Evolutionary conservation across 2,113 vertebrate genomes (phyloP), one percentile per base, ranked within the genome.

Genomic region (Labeo catla): DNA sequence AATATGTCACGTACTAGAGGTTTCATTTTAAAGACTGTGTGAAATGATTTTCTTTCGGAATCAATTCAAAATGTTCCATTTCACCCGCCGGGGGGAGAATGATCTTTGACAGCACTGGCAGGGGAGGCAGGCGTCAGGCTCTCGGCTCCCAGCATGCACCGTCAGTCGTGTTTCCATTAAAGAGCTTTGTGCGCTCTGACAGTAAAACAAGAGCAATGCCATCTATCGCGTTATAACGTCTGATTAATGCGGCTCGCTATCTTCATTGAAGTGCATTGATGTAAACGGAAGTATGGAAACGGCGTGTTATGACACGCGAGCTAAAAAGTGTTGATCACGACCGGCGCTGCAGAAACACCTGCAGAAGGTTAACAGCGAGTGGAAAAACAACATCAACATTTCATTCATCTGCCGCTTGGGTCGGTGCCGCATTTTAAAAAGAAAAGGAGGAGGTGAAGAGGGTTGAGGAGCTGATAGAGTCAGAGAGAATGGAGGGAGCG

Each of bases 301-400:
- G n/a, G 49, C 6, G 13, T 36, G 16, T 76, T 76, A 54, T 36
- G 47, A 77, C 50, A 63, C 8, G 13, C 34, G 15, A 39, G 16
- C 81, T 84, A 45, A 83, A 70, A 82, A 70, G 47, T 59, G 68
- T 59, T 84, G 66, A 78, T 82, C 86, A 83, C 76, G 49, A 85
- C 73, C 65, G 77, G 81, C 45, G 6, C 72, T 52, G 65, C 81
- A 16, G 77, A 76, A 85, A 90, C 89, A 88, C 86, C 84, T 88
- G 86, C 87, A 89, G 84, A 88, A 87, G 84, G 79, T 86, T 88
- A 86, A 78, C 81, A 52, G 61, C 63, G 68, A 80, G 72, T 36
- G 54, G 68, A 59, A 54, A 83, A 84, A 76, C 74, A 80, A 81
- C 78, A 68, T 87, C 79, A 78, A 50, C 83, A 87, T 57, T 81